phyloP scores from a whole-genome alignment of 2,113 vertebrate genomes.

The Glaucomys volans region DNA sequence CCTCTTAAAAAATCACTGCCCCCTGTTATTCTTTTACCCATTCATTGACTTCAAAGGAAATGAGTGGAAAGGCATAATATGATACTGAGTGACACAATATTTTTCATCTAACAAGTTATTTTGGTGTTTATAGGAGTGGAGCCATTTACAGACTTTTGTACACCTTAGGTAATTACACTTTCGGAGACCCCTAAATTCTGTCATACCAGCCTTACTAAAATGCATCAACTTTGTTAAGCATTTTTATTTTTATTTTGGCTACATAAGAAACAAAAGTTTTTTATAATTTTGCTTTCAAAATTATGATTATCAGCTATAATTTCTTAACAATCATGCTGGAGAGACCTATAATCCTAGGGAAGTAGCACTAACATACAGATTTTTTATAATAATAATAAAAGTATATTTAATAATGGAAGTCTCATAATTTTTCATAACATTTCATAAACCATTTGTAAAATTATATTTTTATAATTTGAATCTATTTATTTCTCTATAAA shows the following conservation, averaged over 20 bases:
- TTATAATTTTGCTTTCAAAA: slow-evolving; percentile 3
- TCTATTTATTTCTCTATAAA: background rate
- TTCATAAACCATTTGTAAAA: background rate
- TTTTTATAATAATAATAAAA: background rate
- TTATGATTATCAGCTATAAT: background rate
- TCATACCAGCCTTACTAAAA: slow-evolving; percentile 1
- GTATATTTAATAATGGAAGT: background rate
- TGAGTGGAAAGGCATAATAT: background rate
- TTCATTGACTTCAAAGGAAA: background rate
- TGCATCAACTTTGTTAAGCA: background rate
- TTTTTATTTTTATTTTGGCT: background rate
- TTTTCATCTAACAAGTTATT: background rate
- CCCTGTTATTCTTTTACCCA: background rate
- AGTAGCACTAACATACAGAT: background rate
- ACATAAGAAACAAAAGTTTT: background rate
- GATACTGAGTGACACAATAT: background rate
- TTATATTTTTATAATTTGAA: background rate
- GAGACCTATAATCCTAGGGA: background rate
- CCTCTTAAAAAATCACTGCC: background rate
- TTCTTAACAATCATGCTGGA: background rate
- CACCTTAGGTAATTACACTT: background rate
- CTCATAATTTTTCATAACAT: background rate
- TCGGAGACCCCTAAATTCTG: background rate
- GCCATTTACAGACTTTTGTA: background rate
- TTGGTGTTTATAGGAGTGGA: background rate